phyloP scores from a whole-genome alignment of 2,797 vertebrate species.

The Orestias chungarensis region DNA sequence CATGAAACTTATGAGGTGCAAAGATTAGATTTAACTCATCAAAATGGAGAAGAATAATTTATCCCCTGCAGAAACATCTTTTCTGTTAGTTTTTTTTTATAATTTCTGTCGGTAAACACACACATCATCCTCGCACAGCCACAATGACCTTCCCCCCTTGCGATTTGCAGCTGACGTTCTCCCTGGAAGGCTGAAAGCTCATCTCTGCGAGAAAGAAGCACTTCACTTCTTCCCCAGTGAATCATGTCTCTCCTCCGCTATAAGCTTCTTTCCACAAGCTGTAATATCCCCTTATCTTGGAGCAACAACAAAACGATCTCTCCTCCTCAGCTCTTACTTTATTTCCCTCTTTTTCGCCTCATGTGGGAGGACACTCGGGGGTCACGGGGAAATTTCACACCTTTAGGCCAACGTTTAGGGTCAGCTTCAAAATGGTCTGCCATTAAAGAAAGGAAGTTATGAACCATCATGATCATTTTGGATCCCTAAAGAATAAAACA shows the following conservation, averaged over 20 bases:
- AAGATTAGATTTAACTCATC: neutral
- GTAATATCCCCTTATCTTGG: conserved; percentile 62
- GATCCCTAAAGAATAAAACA: neutral
- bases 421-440: neutral
- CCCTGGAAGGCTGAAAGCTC: conserved; percentile 59
- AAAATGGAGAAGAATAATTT: neutral
- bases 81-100: conserved; percentile 19
- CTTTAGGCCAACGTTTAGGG: conserved; percentile 10
- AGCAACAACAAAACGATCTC: conserved; percentile 36
- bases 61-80: conserved; percentile 14
- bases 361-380: conserved; percentile 19
- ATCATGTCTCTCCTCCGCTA: conserved; percentile 44
- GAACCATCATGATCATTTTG: neutral
- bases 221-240: conserved; percentile 45
- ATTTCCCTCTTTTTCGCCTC: conserved; percentile 28
- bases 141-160: conserved; percentile 27
- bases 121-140: conserved; percentile 18
- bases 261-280: conserved; percentile 47
- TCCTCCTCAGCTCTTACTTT: conserved; percentile 43
- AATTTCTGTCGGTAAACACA: conserved; percentile 27
- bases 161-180: conserved; percentile 32
- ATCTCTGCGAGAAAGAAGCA: conserved; percentile 52
- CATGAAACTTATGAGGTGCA: neutral
- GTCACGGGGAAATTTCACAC: conserved; percentile 23
- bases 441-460: neutral